These are phyloP conservation scores for Kradibia gibbosae DNA, from an alignment of 1,140 invertebrate species.

Conservation along the genomic window DNA sequence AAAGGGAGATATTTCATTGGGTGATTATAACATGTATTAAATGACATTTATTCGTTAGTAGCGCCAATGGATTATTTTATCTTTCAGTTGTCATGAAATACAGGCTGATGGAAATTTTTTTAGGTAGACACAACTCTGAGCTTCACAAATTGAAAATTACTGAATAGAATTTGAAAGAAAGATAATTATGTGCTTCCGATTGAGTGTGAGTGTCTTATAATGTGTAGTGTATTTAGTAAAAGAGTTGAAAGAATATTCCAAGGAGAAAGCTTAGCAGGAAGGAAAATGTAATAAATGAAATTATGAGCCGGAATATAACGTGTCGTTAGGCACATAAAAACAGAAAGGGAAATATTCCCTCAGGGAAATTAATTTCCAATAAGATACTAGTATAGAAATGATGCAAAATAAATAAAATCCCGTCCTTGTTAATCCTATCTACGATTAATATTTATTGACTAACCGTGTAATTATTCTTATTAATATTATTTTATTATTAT, in stretches of 20 bases:
- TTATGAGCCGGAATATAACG: constrained; percentile 16
- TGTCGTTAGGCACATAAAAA: constrained; percentile 34
- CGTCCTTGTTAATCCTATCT: constrained; percentile 47
- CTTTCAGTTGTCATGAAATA: background rate
- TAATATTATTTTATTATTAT: constrained; percentile 40
- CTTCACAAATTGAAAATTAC: constrained; percentile 2
- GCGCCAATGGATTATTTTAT: background rate
- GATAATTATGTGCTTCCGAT: background rate
- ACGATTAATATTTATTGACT: constrained; percentile 68
- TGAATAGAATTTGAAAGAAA: constrained; percentile 7
- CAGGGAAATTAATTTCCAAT: constrained; percentile 11
- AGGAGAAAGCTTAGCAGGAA: constrained; percentile 30
- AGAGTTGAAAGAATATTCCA: constrained; percentile 14
- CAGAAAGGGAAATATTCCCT: constrained; percentile 22
- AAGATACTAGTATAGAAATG: constrained; percentile 18
- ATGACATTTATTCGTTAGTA: background rate
- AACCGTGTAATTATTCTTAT: constrained; percentile 61
- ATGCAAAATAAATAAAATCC: constrained; percentile 32
- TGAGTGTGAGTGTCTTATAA: constrained; percentile 9
- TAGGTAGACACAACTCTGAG: background rate
- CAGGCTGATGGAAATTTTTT: background rate
- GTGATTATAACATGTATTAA: background rate
- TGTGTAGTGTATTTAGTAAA: constrained; percentile 1
- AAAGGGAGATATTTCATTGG: background rate
- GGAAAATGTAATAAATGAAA: constrained; percentile 23